Evolutionary conservation across 1,140 invertebrate species (phyloP), one percentile per base, ranked within the genome.

Genomic region (Meloidogyne floridensis): DNA sequence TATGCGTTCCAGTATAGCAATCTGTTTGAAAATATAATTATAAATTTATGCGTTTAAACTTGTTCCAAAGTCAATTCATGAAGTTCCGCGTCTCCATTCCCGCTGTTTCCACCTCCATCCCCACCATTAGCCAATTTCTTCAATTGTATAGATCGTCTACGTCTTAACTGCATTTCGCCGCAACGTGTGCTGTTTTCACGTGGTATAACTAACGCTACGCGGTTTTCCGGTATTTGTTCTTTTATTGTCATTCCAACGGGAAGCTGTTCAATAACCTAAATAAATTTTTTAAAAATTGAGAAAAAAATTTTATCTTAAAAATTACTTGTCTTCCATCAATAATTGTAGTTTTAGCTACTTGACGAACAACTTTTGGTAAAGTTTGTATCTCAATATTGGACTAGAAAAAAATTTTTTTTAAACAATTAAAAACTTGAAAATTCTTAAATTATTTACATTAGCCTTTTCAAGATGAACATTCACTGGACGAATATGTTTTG

Each of bases 111-210:
- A 20, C 59, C 51, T 20, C 69, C 77, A 6, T 47, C 65, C 7
- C 77, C 65, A 32, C 72, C 77, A 71, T 69, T 13, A 32, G 51
- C 72, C 6, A 72, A n/a, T 20, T 79, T 79, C 18, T 59, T 20
- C 32, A 79, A 65, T 51, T 81, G 72, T 13, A 56, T 53, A n/a
- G 70, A 54, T 8, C 79, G 80, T 75, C 81, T 80, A 11, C 70
- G 72, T 59, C 81, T 51, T 43, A 82, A 70, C 53, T 82, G 80
- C 81, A 82, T 82, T 20, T 82, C 81, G 32, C 81, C 77, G 32
- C 70, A 82, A 69, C 81, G 81, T n/a, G 79, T 81, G 18, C 80
- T 70, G 72, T 79, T 53, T 20, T 82, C 81, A 5, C 73, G 81
- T 32, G 81, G 81, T 69, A 82, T 72, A 13, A 82, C 81, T 53